A percentile compares a stretch with the other conserved stretches of the same genome.
Evolutionary conservation across 2,113 vertebrate genomes (phyloP).

Genomic region (Micronisus gabar): DNA sequence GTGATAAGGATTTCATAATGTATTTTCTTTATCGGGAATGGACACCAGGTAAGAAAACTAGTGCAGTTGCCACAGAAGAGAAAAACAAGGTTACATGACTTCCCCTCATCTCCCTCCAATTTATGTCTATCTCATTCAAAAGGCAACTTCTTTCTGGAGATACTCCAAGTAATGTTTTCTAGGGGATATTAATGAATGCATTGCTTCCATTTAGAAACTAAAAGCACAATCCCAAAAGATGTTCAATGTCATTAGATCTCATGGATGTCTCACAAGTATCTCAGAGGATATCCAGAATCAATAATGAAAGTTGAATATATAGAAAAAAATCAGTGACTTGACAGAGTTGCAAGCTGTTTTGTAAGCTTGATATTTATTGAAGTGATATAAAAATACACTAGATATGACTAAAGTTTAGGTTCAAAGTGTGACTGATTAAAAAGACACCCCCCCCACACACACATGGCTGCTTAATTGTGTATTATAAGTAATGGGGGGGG

Average conservation of each 20-base stretch:
- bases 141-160: background rate
- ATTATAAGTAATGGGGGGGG: background rate
- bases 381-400: background rate
- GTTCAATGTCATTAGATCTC: background rate
- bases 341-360: background rate
- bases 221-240: background rate
- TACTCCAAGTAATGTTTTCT: background rate
- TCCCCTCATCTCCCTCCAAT: background rate
- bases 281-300: background rate
- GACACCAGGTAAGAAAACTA: background rate
- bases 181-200: background rate
- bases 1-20: background rate
- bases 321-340: background rate
- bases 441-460: fast-evolving
- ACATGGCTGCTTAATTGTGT: background rate
- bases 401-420: background rate
- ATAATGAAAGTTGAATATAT: background rate
- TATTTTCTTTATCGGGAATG: background rate
- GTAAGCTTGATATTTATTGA: background rate
- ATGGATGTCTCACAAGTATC: background rate
- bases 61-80: background rate
- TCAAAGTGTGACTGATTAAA: background rate
- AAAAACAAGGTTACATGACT: background rate
- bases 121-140: background rate
- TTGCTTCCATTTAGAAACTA: background rate